Evolutionary conservation across 2,888 invertebrate species (phyloP).

Genomic region (Cephus rjabovi): DNA sequence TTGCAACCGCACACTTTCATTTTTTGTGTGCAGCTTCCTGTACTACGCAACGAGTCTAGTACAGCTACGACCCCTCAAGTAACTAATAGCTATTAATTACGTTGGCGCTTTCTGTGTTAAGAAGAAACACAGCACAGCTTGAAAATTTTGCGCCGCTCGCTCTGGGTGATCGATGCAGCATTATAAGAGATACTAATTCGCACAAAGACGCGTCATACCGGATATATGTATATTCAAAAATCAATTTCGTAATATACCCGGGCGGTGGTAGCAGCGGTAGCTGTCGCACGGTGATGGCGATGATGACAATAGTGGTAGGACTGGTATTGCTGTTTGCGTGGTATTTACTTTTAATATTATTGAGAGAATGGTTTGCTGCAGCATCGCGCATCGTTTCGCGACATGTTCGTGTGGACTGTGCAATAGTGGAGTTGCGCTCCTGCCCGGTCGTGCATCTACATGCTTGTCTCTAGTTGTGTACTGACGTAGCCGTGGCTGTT

Average conservation of each 20-base stretch:
- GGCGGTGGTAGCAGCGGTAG: background rate
- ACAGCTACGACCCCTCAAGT: background rate
- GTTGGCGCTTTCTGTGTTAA: background rate
- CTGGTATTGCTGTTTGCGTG: background rate
- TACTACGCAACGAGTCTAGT: background rate
- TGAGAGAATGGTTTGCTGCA: slow-evolving; percentile 1
- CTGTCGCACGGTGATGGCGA: background rate
- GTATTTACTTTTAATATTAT: slow-evolving; percentile 7
- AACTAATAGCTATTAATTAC: background rate
- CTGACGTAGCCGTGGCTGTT: background rate
- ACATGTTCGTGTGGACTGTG: background rate
- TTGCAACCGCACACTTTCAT: background rate
- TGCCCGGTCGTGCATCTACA: background rate
- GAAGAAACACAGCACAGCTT: background rate
- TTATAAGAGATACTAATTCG: background rate
- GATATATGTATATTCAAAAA: background rate
- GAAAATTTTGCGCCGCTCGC: background rate
- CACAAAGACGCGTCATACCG: background rate
- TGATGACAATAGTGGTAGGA: background rate
- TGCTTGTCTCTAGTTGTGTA: background rate
- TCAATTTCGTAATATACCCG: background rate
- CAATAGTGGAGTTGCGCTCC: background rate
- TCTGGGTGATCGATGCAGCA: background rate
- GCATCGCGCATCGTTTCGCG: background rate
- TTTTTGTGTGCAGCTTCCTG: background rate